phyloP scores from a whole-genome alignment of 1,140 invertebrate species.

The Conus betulinus region DNA sequence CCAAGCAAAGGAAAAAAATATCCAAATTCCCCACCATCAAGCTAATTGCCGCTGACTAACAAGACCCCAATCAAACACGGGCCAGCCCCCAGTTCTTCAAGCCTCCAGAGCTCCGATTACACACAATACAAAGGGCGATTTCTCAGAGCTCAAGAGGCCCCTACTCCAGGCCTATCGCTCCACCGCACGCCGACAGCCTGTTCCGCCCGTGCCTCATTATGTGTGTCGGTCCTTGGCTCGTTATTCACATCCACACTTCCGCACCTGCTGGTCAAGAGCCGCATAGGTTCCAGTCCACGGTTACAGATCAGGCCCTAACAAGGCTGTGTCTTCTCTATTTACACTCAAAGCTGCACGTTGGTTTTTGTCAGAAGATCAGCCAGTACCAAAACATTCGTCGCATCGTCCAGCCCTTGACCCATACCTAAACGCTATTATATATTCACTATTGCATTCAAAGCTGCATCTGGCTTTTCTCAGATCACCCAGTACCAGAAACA shows the following conservation, averaged over 20 bases:
- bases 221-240: neutral
- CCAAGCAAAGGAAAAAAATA: neutral
- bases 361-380: too few relatives aligned
- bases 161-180: neutral
- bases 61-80: too few relatives aligned
- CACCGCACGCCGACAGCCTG: neutral
- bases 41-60: neutral
- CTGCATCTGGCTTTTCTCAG: too few relatives aligned
- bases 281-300: too few relatives aligned
- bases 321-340: too few relatives aligned
- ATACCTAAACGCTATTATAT: too few relatives aligned
- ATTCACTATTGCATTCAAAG: too few relatives aligned
- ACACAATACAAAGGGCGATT: slow-evolving; percentile 20
- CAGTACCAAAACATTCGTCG: too few relatives aligned
- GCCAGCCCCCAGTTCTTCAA: neutral
- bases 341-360: too few relatives aligned
- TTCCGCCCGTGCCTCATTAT: slow-evolving; percentile 9
- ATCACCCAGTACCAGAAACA: too few relatives aligned
- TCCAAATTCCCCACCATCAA: neutral
- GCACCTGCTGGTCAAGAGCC: neutral
- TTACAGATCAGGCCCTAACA: too few relatives aligned
- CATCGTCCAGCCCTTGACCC: too few relatives aligned
- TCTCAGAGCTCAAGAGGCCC: neutral
- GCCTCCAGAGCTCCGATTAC: neutral
- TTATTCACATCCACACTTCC: neutral